A percentile compares a stretch with the other conserved stretches of the same genome.
These are phyloP conservation scores for Sycophila texana DNA, from an alignment of 2,888 invertebrate species.

Conservation along the genomic window DNA sequence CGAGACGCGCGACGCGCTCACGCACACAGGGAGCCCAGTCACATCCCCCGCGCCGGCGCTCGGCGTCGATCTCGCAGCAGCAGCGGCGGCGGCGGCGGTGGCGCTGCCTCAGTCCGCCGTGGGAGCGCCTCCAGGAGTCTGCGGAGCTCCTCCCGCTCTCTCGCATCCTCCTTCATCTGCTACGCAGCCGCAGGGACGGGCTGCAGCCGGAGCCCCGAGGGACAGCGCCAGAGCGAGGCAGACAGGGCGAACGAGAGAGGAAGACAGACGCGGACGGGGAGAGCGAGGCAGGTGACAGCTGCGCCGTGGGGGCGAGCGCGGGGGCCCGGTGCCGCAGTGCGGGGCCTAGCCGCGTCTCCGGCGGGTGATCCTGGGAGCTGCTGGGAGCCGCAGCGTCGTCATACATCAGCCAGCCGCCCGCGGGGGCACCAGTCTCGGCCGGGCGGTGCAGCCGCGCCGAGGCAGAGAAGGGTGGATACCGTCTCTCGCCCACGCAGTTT, in stretches of 20 bases:
- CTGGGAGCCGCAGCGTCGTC: not conserved
- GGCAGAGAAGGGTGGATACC: constrained; percentile 34
- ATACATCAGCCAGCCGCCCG: too few relatives aligned
- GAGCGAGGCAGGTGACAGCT: not conserved
- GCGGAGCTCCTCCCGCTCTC: constrained; percentile 51
- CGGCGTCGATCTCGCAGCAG: constrained; percentile 15
- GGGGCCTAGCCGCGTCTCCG: not conserved
- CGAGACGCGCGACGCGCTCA: not conserved
- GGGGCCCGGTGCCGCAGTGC: not conserved
- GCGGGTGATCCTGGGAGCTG: not conserved
- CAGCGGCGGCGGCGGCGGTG: constrained; percentile 15
- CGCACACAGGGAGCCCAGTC: not conserved
- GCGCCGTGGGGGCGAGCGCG: not conserved
- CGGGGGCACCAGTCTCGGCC: too few relatives aligned
- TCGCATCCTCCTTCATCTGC: not conserved
- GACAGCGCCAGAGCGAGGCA: not conserved
- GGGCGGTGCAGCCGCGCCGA: not conserved
- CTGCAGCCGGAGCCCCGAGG: not conserved
- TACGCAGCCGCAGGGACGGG: not conserved
- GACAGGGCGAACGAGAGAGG: not conserved
- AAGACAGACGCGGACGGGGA: not conserved
- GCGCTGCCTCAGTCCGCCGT: constrained; percentile 55
- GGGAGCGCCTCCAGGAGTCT: constrained; percentile 57
- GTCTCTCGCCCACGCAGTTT: constrained; percentile 37
- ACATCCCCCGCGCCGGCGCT: constrained; percentile 13